Base-by-base conservation (phyloP, 2,113 vertebrate genomes). In the Nanorana parkeri region DNA sequence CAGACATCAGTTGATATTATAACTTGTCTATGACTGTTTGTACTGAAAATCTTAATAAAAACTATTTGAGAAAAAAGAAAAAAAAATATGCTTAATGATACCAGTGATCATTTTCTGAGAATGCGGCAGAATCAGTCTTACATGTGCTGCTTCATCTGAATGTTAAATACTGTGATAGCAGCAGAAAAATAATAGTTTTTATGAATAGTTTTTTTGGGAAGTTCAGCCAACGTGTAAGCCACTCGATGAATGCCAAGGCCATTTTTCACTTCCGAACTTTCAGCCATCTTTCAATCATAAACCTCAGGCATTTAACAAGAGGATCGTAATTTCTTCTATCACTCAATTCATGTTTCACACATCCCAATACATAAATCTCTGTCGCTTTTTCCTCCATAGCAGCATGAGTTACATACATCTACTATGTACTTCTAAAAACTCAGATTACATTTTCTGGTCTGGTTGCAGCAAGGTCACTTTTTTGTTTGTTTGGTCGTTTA, bases 301-400 rank as follows among this genome's bases (percentile, higher is more conserved):
- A 72, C 67, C 78, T 72, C 32, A 23, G 78, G 55, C 41, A 81
- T 72, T 72, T 81, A 81, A 73, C 78, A 81, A 81, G 78, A 51
- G 51, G 26, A 61, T 71, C 4, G 32, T 71, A 80, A 80, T 71
- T 61, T 60, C 23, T 81, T 81, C 58, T 81, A 54, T 81, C 58
- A 73, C 56, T 64, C 78, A 81, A 60, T 63, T 21, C 55, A 61
- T 80, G 68, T 64, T 68, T 73, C 36, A 32, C 58, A 54, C 68
- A 54, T 72, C 68, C 58, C 17, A 51, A 64, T 23, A 52, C 32
- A n/a, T 72, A 72, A 81, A 81, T 81, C 68, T 64, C 8, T 73
- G 36, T 73, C 78, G 55, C 68, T 58, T 81, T 64, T 64, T 19
- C 7, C 60, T 54, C 60, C 20, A 54, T 19, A 16, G 47, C 58